Conservation (phyloP, 2,797 vertebrate genomes). For the Novumbra hubbsi region DNA sequence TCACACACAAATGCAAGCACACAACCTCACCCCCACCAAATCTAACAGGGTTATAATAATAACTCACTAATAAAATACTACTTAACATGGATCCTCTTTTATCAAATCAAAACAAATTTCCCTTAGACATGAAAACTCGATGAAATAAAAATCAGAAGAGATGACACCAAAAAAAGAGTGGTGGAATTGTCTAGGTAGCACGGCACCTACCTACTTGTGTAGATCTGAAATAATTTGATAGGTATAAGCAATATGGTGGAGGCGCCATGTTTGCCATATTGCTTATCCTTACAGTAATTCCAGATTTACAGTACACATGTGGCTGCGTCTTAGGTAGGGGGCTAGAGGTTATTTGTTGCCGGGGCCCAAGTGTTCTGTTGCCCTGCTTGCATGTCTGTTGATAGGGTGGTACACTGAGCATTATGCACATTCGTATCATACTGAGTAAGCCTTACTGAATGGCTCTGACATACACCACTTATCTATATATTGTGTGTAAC, state of each 20-base stretch:
- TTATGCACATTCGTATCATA: conserved; percentile 49
- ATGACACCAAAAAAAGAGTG: not conserved
- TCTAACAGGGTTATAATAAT: conserved; percentile 17
- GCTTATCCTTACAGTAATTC: not conserved
- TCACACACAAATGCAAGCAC: conserved; percentile 6
- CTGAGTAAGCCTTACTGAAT: conserved; percentile 45
- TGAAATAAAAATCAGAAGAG: not conserved
- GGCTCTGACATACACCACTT: conserved; percentile 55
- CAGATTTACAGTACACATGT: not conserved
- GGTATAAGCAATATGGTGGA: not conserved
- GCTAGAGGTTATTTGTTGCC: not conserved
- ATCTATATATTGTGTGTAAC: conserved; percentile 49
- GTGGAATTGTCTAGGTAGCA: not conserved
- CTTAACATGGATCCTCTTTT: conserved; percentile 11
- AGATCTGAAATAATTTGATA: not conserved
- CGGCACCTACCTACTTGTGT: not conserved
- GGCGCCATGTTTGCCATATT: not conserved
- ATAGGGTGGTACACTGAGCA: conserved; percentile 26
- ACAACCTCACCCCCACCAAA: conserved; percentile 18
- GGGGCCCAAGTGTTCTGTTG: not conserved
- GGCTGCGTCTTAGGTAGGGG: not conserved
- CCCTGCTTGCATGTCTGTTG: not conserved
- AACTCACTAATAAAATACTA: conserved; percentile 19
- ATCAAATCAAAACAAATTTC: not conserved
- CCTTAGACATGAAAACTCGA: not conserved